phyloP scores from a whole-genome alignment of 2,888 invertebrate species.

The Hirtodrosophila histrioides region DNA sequence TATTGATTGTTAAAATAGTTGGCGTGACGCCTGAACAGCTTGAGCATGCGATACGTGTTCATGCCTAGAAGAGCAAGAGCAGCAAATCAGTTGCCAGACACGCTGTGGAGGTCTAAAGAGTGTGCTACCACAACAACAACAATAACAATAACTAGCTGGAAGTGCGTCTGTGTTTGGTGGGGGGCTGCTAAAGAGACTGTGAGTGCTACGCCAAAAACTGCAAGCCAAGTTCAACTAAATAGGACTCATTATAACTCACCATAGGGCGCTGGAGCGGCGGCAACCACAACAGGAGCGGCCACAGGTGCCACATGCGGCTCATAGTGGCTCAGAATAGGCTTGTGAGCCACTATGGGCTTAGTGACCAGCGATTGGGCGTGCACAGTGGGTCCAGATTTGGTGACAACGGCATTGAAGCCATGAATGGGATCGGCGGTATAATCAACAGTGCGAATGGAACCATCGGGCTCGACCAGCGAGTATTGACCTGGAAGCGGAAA shows the following conservation, averaged over 20 bases:
- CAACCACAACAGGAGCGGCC: slow-evolving; percentile 77
- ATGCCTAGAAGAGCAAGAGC: slow-evolving; percentile 77
- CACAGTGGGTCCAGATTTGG: slow-evolving; percentile 84
- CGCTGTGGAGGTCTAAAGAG: not conserved
- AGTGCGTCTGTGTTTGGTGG: slow-evolving; percentile 29
- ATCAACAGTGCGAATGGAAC: slow-evolving; percentile 84
- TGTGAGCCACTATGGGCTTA: slow-evolving; percentile 81
- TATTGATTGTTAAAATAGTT: slow-evolving; percentile 82
- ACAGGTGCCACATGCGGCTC: slow-evolving; percentile 74
- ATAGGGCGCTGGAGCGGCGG: slow-evolving; percentile 82
- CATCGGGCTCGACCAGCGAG: slow-evolving; percentile 84
- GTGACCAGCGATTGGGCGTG: slow-evolving; percentile 82
- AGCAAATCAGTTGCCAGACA: slow-evolving; percentile 33
- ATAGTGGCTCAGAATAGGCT: slow-evolving; percentile 80
- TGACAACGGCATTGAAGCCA: slow-evolving; percentile 84
- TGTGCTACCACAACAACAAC: slow-evolving; percentile 24
- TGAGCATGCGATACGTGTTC: slow-evolving; percentile 84
- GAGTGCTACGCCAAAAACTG: slow-evolving; percentile 17
- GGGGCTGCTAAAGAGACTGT: slow-evolving; percentile 25
- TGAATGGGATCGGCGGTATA: slow-evolving; percentile 84
- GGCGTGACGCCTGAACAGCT: slow-evolving; percentile 82
- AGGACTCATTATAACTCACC: slow-evolving; percentile 54
- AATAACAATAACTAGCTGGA: slow-evolving; percentile 33
- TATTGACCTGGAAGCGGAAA: slow-evolving; percentile 81
- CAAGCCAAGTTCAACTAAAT: slow-evolving; percentile 21